Conservation (phyloP, 2,888 invertebrate species). For the Tethea ocularis region DNA sequence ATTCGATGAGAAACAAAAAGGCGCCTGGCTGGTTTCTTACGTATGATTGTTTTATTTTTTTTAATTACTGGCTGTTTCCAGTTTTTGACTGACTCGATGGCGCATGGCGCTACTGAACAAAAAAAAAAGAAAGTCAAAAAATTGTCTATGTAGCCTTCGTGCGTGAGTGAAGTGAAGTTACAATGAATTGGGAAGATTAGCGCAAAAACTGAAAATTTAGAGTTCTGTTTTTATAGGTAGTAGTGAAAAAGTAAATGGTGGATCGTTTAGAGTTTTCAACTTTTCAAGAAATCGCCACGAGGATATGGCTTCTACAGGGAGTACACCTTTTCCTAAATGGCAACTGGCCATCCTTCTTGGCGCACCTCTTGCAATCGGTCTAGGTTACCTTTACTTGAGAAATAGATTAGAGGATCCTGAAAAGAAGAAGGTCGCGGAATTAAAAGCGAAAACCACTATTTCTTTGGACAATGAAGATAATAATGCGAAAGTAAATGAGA, state of each 20-base stretch:
- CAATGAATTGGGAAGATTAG: conserved; percentile 56
- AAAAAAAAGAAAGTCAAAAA: conserved; percentile 8
- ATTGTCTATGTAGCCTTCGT: conserved; percentile 50
- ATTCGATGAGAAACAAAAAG: too few relatives aligned
- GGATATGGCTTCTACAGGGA: conserved; percentile 79
- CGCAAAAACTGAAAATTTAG: conserved; percentile 57
- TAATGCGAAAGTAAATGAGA: conserved; percentile 72
- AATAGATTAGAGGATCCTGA: conserved; percentile 82
- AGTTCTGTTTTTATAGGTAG: conserved; percentile 51
- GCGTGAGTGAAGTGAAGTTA: conserved; percentile 35
- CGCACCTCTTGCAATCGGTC: conserved; percentile 91
- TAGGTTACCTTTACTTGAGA: conserved; percentile 90
- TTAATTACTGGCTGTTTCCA: background rate
- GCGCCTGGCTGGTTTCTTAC: too few relatives aligned
- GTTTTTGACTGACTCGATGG: background rate
- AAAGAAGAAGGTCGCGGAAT: conserved; percentile 79
- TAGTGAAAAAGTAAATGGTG: conserved; percentile 66
- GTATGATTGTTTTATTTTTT: background rate
- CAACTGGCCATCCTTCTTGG: conserved; percentile 93
- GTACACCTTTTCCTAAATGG: conserved; percentile 90
- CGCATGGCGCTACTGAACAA: background rate
- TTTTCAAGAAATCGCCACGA: conserved; percentile 40
- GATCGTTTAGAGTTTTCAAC: conserved; percentile 54
- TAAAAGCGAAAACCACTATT: conserved; percentile 82
- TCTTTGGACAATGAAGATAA: conserved; percentile 85